phyloP scores from a whole-genome alignment of 2,113 vertebrate species.

The Lagenorhynchus albirostris region DNA sequence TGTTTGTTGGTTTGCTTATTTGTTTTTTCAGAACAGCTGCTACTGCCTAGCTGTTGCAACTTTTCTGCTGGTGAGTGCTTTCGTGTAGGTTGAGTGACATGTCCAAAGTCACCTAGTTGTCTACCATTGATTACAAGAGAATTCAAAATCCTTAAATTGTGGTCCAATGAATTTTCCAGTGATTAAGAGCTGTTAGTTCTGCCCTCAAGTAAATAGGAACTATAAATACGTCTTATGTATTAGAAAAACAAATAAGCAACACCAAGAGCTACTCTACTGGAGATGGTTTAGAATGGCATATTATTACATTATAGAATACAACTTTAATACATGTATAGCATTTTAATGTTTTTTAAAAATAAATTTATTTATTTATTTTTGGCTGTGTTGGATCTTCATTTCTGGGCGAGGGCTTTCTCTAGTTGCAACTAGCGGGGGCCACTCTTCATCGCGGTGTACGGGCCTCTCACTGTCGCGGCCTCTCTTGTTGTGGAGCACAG shows the following conservation, averaged over 20 bases:
- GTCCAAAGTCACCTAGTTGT: not conserved
- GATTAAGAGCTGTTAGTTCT: not conserved
- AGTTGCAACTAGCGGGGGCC: too few relatives aligned
- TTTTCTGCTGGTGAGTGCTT: conserved; percentile 29
- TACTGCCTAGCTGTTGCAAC: conserved; percentile 67
- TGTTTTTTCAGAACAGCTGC: conserved; percentile 56
- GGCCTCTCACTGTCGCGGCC: too few relatives aligned
- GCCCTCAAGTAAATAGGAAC: not conserved
- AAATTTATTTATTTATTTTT: too few relatives aligned
- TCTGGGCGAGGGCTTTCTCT: too few relatives aligned
- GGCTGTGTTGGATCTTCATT: too few relatives aligned
- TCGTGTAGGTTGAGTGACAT: not conserved
- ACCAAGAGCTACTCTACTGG: not conserved
- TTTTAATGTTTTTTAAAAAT: not conserved
- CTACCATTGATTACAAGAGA: not conserved
- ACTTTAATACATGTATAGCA: not conserved
- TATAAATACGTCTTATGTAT: not conserved
- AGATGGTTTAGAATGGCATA: not conserved
- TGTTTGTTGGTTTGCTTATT: not conserved
- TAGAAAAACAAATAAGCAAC: not conserved
- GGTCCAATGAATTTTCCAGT: not conserved
- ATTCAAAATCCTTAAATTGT: not conserved
- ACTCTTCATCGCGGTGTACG: too few relatives aligned
- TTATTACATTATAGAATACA: not conserved
- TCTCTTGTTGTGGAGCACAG: too few relatives aligned